Conservation (phyloP, 2,113 vertebrate genomes). For the Phylloscopus trochiloides region DNA sequence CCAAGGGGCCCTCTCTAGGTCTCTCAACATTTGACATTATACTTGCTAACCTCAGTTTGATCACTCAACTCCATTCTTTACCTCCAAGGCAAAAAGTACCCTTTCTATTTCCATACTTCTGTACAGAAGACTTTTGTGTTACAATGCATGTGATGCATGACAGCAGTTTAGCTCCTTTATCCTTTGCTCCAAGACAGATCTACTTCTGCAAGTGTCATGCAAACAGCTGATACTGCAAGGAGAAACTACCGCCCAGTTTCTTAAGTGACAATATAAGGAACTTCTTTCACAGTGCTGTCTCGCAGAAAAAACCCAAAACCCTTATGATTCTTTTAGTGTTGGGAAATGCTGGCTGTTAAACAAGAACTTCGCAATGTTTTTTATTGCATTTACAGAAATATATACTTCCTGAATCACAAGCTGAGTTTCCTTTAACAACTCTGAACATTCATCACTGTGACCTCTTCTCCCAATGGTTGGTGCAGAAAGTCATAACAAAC, state of each 20-base stretch:
- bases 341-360: slow-evolving; percentile 20
- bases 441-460: not conserved
- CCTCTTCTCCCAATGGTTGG: not conserved
- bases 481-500: not conserved
- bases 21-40: not conserved
- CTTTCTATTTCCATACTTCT: not conserved
- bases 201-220: not conserved
- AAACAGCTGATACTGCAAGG: not conserved
- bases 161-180: not conserved
- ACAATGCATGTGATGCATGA: not conserved
- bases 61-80: not conserved
- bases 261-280: not conserved
- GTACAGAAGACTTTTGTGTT: not conserved
- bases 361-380: not conserved
- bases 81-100: not conserved
- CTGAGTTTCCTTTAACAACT: not conserved
- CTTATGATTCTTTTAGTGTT: not conserved
- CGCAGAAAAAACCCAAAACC: not conserved
- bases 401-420: not conserved
- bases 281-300: not conserved
- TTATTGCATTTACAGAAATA: slow-evolving; percentile 14
- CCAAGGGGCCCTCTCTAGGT: not conserved
- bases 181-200: not conserved
- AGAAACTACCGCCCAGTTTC: not conserved
- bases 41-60: not conserved